Conservation (phyloP, 23 tunicate genomes). For the Corella eumyota region DNA sequence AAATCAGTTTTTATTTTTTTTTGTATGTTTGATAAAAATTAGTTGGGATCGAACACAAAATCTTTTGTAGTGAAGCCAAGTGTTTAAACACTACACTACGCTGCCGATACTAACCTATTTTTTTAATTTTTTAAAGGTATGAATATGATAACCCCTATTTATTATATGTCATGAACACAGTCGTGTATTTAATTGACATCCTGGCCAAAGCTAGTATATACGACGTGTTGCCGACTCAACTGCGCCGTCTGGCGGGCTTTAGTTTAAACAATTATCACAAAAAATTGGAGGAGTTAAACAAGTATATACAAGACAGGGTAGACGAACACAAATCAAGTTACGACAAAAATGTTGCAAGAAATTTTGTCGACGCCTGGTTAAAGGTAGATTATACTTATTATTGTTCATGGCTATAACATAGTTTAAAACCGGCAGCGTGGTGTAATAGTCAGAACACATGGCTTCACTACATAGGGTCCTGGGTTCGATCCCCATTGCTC, state of each 20-base stretch:
- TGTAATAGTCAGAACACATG: too few species aligned
- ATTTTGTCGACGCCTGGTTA: slow-evolving; percentile 84
- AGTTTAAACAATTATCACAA: slow-evolving; percentile 40
- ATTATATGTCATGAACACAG: slow-evolving; percentile 41
- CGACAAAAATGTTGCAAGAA: slow-evolving; percentile 15
- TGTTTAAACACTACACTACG: too few species aligned
- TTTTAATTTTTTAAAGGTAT: slow-evolving; percentile 24
- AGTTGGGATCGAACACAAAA: too few species aligned
- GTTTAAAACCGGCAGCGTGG: too few species aligned
- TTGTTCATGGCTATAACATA: too few species aligned
- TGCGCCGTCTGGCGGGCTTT: slow-evolving; percentile 53
- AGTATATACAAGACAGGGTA: slow-evolving; percentile 34
- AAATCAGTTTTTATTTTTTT: too few species aligned
- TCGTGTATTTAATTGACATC: slow-evolving; percentile 37
- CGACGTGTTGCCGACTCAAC: slow-evolving; percentile 48
- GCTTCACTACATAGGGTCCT: too few species aligned
- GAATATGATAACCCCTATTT: slow-evolving; percentile 52
- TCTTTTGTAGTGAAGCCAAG: too few species aligned
- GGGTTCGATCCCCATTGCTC: too few species aligned
- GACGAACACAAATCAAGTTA: slow-evolving; percentile 37
- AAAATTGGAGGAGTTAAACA: slow-evolving; percentile 26
- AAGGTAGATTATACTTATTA: slow-evolving; percentile 18
- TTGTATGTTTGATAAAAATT: background rate
- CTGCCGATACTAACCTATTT: too few species aligned
- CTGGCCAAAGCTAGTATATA: slow-evolving; percentile 57